Conservation (phyloP, 2,888 invertebrate species). For the Podabrus alpinus region DNA sequence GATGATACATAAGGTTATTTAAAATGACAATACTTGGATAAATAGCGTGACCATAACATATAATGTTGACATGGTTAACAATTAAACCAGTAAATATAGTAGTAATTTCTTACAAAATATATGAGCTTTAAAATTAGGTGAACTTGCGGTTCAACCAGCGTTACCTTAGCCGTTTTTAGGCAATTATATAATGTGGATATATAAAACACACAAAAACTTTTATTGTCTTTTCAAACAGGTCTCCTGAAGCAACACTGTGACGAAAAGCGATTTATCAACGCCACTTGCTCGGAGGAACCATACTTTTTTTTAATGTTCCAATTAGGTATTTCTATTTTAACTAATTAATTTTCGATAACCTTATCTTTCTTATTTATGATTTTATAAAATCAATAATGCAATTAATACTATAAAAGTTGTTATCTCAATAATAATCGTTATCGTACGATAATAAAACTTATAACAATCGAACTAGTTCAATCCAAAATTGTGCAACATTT, state of each 20-base stretch:
- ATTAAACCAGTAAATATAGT: not conserved
- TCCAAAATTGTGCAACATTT: not conserved
- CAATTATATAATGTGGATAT: not conserved
- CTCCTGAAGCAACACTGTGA: not conserved
- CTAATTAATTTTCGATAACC: not conserved
- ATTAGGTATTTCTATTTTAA: not conserved
- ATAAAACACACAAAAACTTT: not conserved
- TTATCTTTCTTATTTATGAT: not conserved
- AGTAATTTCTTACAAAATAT: not conserved
- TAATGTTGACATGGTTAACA: not conserved
- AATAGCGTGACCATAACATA: not conserved
- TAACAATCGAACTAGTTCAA: not conserved
- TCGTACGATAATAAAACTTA: not conserved
- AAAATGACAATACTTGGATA: not conserved
- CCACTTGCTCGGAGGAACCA: not conserved
- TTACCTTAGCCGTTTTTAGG: not conserved
- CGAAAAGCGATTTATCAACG: not conserved
- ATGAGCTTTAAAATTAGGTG: not conserved
- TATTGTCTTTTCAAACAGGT: not conserved
- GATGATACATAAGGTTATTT: not conserved
- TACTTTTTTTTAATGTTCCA: too few species aligned
- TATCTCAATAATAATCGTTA: not conserved
- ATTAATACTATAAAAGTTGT: not conserved
- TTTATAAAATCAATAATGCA: not conserved
- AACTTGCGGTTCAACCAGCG: not conserved